Base-by-base conservation (phyloP, 1,140 invertebrate genomes). In the Leptopilina boulardi region DNA sequence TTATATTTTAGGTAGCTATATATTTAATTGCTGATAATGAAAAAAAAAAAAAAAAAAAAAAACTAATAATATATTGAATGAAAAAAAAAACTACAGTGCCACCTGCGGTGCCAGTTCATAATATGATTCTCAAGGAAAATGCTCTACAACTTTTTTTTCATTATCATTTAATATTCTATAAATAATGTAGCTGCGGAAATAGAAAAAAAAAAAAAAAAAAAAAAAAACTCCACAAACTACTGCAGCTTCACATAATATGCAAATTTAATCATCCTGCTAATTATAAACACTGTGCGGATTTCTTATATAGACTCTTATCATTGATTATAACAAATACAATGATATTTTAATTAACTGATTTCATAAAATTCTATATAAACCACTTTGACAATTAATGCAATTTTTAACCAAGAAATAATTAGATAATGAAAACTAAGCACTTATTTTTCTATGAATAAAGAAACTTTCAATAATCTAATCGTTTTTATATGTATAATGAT, bases 81-180 rank as follows among this genome's bases (percentile, higher is more conserved):
- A 42, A 42, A 11, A 13, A 42, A 42, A 42, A n/a, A n/a, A n/a
- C n/a, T 11, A 42, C 8, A 11, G 41, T 42, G 1, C 11, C 11
- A 42, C 8, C 11, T 47, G 44, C 15, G 13, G 44, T 47, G 3
- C 15, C 44, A 47, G 13, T 47, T 8, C 13, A 42, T 42, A 42
- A 42, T 47, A 47, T 47, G 15, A 47, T 47, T 47, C 44, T 47
- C 44, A 47, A 47, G 44, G 44, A 47, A 47, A 47, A 47, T 47
- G 44, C 44, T 47, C 44, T 47, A 47, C 44, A 47, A 47, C 44
- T 47, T 47, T 47, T 47, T n/a, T n/a, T 47, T 15, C 13, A 15
- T 15, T 47, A n/a, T 47, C 44, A 47, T 47, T 47, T 47, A 47
- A 47, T 47, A 15, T 15, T 47, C 44, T 47, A 47, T 47, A 47